A percentile compares a stretch with the other conserved stretches of the same genome.
phyloP scores from a whole-genome alignment of 2,113 vertebrate species.

The Taxidea taxus region DNA sequence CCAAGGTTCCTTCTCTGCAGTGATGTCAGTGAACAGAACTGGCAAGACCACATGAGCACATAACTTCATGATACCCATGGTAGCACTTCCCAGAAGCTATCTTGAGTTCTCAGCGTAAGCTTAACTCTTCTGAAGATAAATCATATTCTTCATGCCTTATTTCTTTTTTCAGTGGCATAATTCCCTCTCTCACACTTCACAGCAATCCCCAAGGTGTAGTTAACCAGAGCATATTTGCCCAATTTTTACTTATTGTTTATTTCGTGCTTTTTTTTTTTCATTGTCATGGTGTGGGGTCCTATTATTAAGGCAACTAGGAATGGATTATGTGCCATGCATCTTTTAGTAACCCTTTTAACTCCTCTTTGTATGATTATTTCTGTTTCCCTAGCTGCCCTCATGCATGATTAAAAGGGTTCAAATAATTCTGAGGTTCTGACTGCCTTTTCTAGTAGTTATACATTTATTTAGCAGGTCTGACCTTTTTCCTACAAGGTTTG shows the following conservation, averaged over 20 bases:
- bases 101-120: neutral
- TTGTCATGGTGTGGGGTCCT: neutral
- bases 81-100: neutral
- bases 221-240: neutral
- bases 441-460: neutral
- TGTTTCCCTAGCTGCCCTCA: neutral
- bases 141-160: neutral
- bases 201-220: neutral
- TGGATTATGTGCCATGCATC: neutral
- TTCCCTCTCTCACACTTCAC: neutral
- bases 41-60: neutral
- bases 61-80: neutral
- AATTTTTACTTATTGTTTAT: neutral
- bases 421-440: neutral
- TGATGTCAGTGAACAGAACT: neutral
- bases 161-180: neutral
- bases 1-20: neutral
- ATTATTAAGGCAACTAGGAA: neutral
- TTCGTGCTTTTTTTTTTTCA: neutral
- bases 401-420: neutral
- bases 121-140: neutral
- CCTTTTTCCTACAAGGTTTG: neutral
- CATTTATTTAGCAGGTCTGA: neutral
- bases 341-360: neutral
- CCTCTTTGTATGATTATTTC: neutral